These are phyloP conservation scores for Xenops minutus DNA, from an alignment of 2,797 vertebrate species.

Conservation along the genomic window DNA sequence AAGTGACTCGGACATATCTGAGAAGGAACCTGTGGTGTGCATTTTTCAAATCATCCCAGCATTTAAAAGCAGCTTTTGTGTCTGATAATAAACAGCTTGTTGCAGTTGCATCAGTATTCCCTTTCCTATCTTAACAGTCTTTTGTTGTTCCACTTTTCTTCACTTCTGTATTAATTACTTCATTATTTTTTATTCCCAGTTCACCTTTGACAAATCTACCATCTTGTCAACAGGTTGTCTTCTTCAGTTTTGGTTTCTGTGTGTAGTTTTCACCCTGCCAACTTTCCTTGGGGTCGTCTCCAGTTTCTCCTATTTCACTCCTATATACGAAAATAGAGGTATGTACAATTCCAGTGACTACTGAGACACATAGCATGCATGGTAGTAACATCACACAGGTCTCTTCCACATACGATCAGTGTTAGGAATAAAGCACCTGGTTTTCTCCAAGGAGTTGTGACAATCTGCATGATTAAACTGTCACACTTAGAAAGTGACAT, in stretches of 20 bases:
- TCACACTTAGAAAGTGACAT: not conserved
- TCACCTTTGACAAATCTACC: not conserved
- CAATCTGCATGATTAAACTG: not conserved
- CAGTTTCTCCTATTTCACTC: not conserved
- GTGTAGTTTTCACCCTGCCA: not conserved
- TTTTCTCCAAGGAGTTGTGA: not conserved
- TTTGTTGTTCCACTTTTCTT: not conserved
- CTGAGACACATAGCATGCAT: not conserved
- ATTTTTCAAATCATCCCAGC: not conserved
- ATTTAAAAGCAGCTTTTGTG: not conserved
- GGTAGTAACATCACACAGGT: not conserved
- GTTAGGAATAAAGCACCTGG: not conserved
- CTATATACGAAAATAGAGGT: not conserved
- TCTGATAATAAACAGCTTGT: not conserved
- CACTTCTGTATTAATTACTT: not conserved
- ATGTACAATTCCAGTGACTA: not conserved
- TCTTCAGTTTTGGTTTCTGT: not conserved
- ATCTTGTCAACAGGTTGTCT: not conserved
- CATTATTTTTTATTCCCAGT: not conserved
- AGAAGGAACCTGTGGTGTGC: not conserved
- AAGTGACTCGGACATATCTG: not conserved
- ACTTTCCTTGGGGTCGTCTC: fast-evolving
- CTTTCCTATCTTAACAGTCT: not conserved
- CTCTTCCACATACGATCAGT: not conserved
- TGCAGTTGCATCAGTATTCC: not conserved